Evolutionary conservation across 2,113 vertebrate species (phyloP).

Genomic region (Suncus etruscus): DNA sequence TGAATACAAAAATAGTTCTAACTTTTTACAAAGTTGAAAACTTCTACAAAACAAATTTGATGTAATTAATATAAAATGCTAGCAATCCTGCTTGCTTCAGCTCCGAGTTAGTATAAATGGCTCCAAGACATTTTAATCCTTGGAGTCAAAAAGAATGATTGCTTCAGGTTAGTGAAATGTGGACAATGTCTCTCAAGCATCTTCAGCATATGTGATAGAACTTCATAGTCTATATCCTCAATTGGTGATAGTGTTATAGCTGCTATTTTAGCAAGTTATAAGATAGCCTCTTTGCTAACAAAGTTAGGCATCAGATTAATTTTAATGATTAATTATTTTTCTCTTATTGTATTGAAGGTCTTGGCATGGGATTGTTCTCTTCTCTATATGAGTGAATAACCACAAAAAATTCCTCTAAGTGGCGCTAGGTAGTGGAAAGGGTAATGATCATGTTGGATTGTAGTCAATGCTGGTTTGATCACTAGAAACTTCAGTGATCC

Average conservation of each 20-base stretch:
- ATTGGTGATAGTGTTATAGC: not conserved
- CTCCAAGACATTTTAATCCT: not conserved
- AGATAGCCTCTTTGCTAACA: not conserved
- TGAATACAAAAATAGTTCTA: not conserved
- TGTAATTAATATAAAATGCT: not conserved
- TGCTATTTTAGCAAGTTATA: not conserved
- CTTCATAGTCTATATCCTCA: too few relatives aligned
- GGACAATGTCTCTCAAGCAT: not conserved
- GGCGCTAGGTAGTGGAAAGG: too few relatives aligned
- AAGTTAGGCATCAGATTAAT: not conserved
- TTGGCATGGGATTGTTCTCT: not conserved
- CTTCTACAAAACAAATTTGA: not conserved
- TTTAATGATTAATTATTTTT: not conserved
- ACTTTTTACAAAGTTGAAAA: not conserved
- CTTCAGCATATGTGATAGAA: not conserved
- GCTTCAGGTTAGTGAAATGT: not conserved
- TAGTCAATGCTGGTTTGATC: too few relatives aligned
- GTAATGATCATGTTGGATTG: too few relatives aligned
- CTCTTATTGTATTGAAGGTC: not conserved
- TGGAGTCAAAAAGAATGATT: not conserved
- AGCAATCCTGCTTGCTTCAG: not conserved
- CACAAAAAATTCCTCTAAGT: constrained; percentile 8
- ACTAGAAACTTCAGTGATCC: too few relatives aligned
- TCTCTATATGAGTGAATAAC: not conserved
- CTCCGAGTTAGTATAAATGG: not conserved